A percentile compares a stretch with the other conserved stretches of the same genome.
These are phyloP conservation scores for Hyla sarda DNA, from an alignment of 2,113 vertebrate genomes.

Conservation along the genomic window DNA sequence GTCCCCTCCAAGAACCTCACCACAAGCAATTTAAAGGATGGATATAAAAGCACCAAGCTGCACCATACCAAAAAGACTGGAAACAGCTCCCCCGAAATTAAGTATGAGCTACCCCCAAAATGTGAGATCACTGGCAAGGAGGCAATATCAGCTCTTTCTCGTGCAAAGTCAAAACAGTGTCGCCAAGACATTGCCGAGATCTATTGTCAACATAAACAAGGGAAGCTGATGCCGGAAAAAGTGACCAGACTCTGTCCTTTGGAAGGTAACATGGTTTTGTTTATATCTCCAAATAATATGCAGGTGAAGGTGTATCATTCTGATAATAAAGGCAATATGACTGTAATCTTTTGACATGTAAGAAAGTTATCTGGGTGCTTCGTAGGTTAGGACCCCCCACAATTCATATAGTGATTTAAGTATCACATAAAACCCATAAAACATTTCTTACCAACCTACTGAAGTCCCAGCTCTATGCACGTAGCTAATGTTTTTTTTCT, in stretches of 20 bases:
- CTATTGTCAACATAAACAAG: constrained; percentile 91
- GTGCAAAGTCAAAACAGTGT: constrained; percentile 88
- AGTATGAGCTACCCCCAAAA: constrained; percentile 82
- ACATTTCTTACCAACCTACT: too few species aligned
- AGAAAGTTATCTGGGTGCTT: too few species aligned
- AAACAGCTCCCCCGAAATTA: constrained; percentile 74
- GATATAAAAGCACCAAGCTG: constrained; percentile 63
- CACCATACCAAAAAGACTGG: constrained; percentile 67
- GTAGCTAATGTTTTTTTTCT: too few species aligned
- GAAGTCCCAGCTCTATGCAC: too few species aligned
- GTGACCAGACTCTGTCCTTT: constrained; percentile 90
- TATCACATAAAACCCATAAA: too few species aligned
- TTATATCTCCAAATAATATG: too few species aligned
- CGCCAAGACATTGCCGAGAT: constrained; percentile 89
- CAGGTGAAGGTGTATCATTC: too few species aligned
- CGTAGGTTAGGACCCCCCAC: too few species aligned
- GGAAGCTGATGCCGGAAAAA: constrained; percentile 91
- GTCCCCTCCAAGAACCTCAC: constrained; percentile 66
- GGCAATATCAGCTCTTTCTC: constrained; percentile 90
- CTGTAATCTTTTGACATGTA: too few species aligned
- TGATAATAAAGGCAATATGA: too few species aligned
- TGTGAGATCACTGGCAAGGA: constrained; percentile 96
- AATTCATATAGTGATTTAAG: too few species aligned
- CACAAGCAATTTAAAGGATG: constrained; percentile 67
- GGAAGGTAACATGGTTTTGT: constrained; percentile 80